phyloP scores from a whole-genome alignment of 2,888 invertebrate species.

The Drosophila tripunctata region DNA sequence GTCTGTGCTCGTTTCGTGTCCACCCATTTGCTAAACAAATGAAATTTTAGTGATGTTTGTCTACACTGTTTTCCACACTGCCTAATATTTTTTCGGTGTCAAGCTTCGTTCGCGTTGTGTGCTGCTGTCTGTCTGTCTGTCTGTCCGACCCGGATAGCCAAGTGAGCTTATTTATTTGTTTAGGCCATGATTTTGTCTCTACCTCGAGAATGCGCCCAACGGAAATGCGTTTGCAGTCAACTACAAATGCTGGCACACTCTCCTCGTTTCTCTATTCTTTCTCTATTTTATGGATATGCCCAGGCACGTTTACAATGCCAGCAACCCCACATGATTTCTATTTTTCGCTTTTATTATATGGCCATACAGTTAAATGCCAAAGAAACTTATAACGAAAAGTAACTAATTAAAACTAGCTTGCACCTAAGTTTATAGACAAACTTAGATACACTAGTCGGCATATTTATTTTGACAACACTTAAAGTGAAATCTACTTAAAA shows the following conservation, averaged over 20 bases:
- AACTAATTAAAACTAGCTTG: too few species aligned
- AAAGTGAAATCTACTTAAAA: too few species aligned
- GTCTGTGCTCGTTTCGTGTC: constrained; percentile 12
- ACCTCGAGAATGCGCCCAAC: constrained; percentile 39
- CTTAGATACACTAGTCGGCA: too few species aligned
- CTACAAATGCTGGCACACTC: constrained; percentile 54
- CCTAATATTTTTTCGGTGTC: not conserved
- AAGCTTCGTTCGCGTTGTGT: constrained; percentile 2
- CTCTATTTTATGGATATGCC: constrained; percentile 44
- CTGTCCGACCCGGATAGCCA: constrained; percentile 56
- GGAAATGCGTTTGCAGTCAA: constrained; percentile 73
- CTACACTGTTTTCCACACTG: not conserved
- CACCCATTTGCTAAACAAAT: constrained; percentile 76
- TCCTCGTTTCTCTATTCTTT: constrained; percentile 12
- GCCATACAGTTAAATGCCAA: constrained; percentile 23
- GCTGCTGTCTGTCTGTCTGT: too few species aligned
- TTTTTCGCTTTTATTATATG: constrained; percentile 14
- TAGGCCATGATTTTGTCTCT: constrained; percentile 63
- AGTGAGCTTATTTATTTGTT: constrained; percentile 75
- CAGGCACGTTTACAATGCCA: constrained; percentile 54
- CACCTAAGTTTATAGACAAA: too few species aligned
- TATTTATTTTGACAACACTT: too few species aligned
- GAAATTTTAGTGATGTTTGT: constrained; percentile 69
- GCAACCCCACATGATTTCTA: constrained; percentile 22
- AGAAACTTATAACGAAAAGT: too few species aligned